Base-by-base conservation (phyloP, 2,113 vertebrate species). In the Pyrgilauda ruficollis region DNA sequence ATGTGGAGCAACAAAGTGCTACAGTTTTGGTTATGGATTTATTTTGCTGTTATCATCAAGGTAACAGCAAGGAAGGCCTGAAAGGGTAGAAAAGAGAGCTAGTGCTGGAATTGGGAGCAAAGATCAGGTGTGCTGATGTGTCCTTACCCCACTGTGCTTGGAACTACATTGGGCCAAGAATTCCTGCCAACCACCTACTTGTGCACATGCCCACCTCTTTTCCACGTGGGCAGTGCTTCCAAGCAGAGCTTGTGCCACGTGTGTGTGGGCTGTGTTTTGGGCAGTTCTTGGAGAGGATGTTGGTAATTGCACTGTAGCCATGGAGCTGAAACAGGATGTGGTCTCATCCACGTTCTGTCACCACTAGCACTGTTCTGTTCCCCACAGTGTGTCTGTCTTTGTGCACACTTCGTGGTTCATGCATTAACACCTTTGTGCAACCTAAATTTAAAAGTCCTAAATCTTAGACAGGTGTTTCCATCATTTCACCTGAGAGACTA, bases 401-500 rank as follows among this genome's bases (percentile, higher is more conserved):
- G 47, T 33, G 26, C 12, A 6, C 33, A 18, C 41, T 33, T 56
- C 1, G 3, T 53, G 10, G 63, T 43, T 81, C 24, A 1, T 3
- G 15, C 7, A 5, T 64, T 93, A 83, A 22, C 50, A 58, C 86
- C 66, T 89, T 73, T 64, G 49, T 0, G 0, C 83, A 94, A 88
- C 82, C 88, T 96, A 92, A 62, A 93, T 96, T 94, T 86, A 19
- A 63, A 91, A 91, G 84, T 62, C 59, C 94, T 94, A 49, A 75
- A 82, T 93, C 75, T 90, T 78, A 63, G 66, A 64, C 82, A 95
- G 86, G 77, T 95, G 88, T 69, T 96, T 85, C 87, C 63, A 52
- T 95, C 90, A 91, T 78, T 92, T 94, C 64, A 93, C 96, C 84
- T 67, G 86, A 96, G 93, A 97, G 87, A 74, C 68, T 78, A 95